These are phyloP conservation scores for Smutsia temminckii DNA, from an alignment of 2,797 vertebrate genomes.

Conservation along the genomic window DNA sequence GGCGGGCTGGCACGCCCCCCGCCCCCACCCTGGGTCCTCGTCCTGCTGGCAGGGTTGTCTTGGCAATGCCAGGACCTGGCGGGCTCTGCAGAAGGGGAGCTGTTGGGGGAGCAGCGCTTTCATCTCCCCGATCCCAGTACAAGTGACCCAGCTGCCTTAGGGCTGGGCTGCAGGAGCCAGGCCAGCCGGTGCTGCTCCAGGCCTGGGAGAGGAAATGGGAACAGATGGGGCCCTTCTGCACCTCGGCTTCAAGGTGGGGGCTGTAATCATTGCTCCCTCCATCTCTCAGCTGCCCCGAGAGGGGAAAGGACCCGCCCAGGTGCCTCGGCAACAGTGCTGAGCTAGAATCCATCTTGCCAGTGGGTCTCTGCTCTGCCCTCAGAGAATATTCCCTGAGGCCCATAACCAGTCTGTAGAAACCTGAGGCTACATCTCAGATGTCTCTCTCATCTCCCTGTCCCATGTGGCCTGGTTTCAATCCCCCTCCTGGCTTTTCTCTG, in stretches of 20 bases:
- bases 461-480: neutral
- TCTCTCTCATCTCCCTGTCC: neutral
- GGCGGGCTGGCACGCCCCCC: slow-evolving; percentile 80
- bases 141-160: slow-evolving; percentile 67
- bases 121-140: slow-evolving; percentile 59
- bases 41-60: slow-evolving; percentile 91
- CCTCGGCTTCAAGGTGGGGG: neutral
- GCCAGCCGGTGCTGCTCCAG: neutral
- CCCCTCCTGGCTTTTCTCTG: neutral
- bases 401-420: neutral
- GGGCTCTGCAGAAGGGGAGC: slow-evolving; percentile 92
- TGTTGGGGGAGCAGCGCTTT: slow-evolving; percentile 69
- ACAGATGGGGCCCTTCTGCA: neutral
- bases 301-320: neutral
- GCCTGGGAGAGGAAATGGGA: neutral
- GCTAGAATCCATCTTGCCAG: neutral
- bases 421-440: neutral
- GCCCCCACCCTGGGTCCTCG: slow-evolving; percentile 90
- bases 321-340: neutral
- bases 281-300: neutral
- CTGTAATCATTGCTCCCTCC: neutral
- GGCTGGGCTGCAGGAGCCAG: slow-evolving; percentile 39
- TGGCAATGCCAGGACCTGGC: slow-evolving; percentile 94
- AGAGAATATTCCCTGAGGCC: neutral
- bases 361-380: neutral